Evolutionary conservation across 2,888 invertebrate species (phyloP).

Genomic region (Lithophane ornitopus): DNA sequence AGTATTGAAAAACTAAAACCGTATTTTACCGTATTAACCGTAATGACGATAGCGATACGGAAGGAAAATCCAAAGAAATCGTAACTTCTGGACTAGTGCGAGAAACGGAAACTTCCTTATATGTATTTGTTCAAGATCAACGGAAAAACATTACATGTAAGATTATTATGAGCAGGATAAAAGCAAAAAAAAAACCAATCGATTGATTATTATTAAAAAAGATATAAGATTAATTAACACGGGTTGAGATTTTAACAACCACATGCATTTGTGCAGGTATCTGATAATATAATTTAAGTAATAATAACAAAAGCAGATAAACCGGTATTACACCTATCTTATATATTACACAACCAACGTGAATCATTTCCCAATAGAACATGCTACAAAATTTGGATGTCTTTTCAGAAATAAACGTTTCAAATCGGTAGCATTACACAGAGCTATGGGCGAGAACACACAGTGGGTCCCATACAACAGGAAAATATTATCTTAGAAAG

Average conservation of each 20-base stretch:
- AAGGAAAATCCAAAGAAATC: constrained; percentile 24
- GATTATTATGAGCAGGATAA: background rate
- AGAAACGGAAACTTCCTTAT: constrained; percentile 8
- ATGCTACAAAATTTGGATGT: background rate
- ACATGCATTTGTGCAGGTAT: background rate
- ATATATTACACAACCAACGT: background rate
- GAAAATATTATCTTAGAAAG: background rate
- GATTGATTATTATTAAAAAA: background rate
- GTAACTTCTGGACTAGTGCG: constrained; percentile 3
- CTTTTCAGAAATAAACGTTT: background rate
- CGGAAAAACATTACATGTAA: background rate
- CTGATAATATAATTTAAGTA: background rate
- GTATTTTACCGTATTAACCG: background rate
- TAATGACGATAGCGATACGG: background rate
- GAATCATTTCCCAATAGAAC: background rate
- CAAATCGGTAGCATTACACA: background rate
- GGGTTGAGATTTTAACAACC: background rate
- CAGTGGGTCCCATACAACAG: background rate
- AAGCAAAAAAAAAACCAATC: background rate
- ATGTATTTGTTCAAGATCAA: constrained; percentile 2
- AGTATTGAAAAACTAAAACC: background rate
- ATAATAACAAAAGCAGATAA: background rate
- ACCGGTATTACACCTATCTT: too few relatives aligned
- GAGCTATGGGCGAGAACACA: background rate
- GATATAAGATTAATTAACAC: constrained; percentile 1